Conservation (phyloP, 1,140 invertebrate genomes). For the Diachasma alloeum region DNA sequence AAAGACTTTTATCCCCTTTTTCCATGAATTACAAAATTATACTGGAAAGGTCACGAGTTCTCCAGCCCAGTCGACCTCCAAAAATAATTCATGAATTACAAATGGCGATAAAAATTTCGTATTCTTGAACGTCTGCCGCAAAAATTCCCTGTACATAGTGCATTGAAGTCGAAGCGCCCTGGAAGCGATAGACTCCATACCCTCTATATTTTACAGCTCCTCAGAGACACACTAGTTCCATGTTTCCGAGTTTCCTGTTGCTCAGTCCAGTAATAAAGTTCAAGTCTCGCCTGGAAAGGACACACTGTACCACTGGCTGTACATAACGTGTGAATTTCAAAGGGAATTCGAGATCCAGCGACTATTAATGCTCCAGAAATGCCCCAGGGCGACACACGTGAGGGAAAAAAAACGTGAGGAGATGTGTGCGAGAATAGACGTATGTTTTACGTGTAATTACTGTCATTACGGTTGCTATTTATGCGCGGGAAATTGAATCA, state of each 20-base stretch:
- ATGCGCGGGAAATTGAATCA: background rate
- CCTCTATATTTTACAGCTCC: constrained; percentile 34
- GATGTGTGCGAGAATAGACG: background rate
- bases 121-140: background rate
- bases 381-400: constrained; percentile 4
- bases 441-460: background rate
- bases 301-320: background rate
- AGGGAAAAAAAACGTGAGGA: background rate
- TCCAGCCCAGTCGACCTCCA: too few species aligned
- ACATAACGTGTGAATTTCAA: constrained; percentile 57
- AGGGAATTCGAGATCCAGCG: constrained; percentile 50
- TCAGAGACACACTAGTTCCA: constrained; percentile 27
- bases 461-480: background rate
- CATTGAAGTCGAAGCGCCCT: background rate
- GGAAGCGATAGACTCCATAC: constrained; percentile 21
- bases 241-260: constrained; percentile 15
- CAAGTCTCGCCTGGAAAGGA: constrained; percentile 3
- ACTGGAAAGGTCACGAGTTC: too few species aligned
- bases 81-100: too few species aligned
- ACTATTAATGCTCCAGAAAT: constrained; percentile 52
- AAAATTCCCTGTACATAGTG: background rate
- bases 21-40: too few species aligned
- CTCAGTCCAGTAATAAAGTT: constrained; percentile 1
- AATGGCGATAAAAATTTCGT: background rate
- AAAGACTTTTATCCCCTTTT: too few species aligned